Base-by-base conservation (phyloP, 2,113 vertebrate species). In the Ciconia boyciana region DNA sequence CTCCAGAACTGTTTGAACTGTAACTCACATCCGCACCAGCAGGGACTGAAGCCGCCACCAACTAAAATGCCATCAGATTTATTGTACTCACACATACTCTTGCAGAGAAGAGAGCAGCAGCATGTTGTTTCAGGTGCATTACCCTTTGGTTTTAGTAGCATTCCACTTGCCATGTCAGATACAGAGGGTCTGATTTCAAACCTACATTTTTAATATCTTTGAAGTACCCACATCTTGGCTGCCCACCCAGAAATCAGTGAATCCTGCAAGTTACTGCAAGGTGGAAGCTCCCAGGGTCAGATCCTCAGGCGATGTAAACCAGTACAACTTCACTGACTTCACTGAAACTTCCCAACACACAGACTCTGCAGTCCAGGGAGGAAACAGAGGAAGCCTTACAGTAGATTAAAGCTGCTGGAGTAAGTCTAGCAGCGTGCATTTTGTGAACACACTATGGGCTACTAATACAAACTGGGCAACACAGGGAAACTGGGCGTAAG, bases 1-100 rank as follows among this genome's bases (percentile, higher is more conserved):
- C 29, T 78, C 39, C 29, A n/a, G 39, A 58, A 46, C 39, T n/a
- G 25, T 41, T 51, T 58, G 46, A 89, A 58, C 51, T 46, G 4
- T 46, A 39, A 44, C 14, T 60, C 9, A 44, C 4, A 1, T 21
- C 34, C 1, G 2, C 20, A 32, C 16, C 1, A 1, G 19, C 43
- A 82, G 41, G 15, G 31, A 49, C 6, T 36, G 22, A 61, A 51
- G 20, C 43, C n/a, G 43, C 18, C 49, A 49, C 19, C n/a, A 58
- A 41, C 39, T 39, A 31, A 51, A 57, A 83, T 31, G 16, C 24
- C 32, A 25, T 39, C 57, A 29, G 36, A 57, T 70, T 57, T 44
- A 57, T 26, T 7, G 3, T 18, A 26, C 16, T 39, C 5, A 41
- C 46, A 39, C 1, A 3, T 19, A 11, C 25, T 17, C 24, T 43